These are phyloP conservation scores for Sinocyclocheilus anophthalmus DNA, from an alignment of 2,113 vertebrate genomes.

Conservation along the genomic window DNA sequence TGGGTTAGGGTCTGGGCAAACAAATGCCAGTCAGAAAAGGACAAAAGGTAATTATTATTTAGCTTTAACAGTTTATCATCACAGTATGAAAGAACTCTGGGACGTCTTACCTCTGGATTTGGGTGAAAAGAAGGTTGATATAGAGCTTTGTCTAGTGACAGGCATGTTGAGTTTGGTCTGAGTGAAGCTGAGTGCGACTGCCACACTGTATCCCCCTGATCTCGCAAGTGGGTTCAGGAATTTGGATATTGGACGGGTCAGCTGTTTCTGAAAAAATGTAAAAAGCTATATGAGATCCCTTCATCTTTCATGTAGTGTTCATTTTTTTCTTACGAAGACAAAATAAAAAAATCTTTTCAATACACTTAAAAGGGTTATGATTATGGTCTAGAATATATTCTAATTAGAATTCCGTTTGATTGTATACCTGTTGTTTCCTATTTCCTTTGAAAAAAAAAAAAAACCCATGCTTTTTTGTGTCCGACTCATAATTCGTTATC, in stretches of 20 bases:
- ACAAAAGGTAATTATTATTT: neutral
- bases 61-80: neutral
- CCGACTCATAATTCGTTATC: no score
- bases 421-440: conserved; percentile 70
- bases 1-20: conserved; percentile 4
- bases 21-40: neutral
- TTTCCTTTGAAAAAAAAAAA: conserved; percentile 73
- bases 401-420: neutral
- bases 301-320: neutral
- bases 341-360: neutral
- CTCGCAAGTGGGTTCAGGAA: conserved; percentile 68
- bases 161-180: conserved; percentile 75
- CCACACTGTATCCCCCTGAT: conserved; percentile 66
- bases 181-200: conserved; percentile 76
- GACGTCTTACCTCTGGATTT: conserved; percentile 59
- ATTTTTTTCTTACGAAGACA: neutral
- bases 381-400: neutral
- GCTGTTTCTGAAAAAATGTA: conserved; percentile 59
- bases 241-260: conserved; percentile 68
- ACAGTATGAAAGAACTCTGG: neutral
- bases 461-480: conserved; percentile 70
- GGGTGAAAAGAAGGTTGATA: conserved; percentile 72
- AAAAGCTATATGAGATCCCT: no score
- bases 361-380: neutral
- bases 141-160: conserved; percentile 74